Evolutionary conservation across 2,113 vertebrate species (phyloP).

Genomic region (Pavo muticus): DNA sequence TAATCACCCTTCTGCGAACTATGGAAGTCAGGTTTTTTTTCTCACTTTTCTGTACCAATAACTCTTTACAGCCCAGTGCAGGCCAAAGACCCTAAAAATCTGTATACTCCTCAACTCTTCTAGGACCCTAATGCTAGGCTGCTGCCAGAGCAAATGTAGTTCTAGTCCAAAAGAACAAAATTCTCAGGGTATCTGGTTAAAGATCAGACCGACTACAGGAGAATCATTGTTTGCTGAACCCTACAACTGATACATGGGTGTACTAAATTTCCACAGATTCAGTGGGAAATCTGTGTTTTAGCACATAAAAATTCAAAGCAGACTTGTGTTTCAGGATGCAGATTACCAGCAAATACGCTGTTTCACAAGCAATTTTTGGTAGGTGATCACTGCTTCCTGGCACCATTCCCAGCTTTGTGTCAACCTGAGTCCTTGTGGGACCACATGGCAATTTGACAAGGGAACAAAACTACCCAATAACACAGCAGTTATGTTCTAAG

Average conservation of each 20-base stretch:
- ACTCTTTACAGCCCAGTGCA: constrained; percentile 51
- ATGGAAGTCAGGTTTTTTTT: constrained; percentile 70
- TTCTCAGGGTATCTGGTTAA: constrained; percentile 22
- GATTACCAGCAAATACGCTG: background rate
- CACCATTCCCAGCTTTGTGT: background rate
- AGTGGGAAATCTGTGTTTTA: background rate
- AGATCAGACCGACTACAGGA: constrained; percentile 8
- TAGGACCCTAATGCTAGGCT: background rate
- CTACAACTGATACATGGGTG: background rate
- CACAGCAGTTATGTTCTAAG: background rate
- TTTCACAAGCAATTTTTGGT: background rate
- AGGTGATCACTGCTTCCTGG: background rate
- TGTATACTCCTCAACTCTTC: constrained; percentile 30
- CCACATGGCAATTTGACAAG: background rate
- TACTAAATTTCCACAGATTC: background rate
- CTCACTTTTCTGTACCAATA: constrained; percentile 61
- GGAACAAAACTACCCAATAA: background rate
- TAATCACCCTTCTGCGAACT: constrained; percentile 72
- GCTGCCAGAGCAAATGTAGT: constrained; percentile 12
- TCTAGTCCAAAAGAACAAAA: constrained; percentile 42
- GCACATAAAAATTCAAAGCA: background rate
- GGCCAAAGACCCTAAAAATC: constrained; percentile 52
- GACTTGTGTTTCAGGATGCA: background rate
- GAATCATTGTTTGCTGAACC: background rate
- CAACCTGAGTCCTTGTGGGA: background rate